Evolutionary conservation across 1,140 invertebrate species (phyloP), one percentile per base, ranked within the genome.

Genomic region (Neotoxoptera formosana): DNA sequence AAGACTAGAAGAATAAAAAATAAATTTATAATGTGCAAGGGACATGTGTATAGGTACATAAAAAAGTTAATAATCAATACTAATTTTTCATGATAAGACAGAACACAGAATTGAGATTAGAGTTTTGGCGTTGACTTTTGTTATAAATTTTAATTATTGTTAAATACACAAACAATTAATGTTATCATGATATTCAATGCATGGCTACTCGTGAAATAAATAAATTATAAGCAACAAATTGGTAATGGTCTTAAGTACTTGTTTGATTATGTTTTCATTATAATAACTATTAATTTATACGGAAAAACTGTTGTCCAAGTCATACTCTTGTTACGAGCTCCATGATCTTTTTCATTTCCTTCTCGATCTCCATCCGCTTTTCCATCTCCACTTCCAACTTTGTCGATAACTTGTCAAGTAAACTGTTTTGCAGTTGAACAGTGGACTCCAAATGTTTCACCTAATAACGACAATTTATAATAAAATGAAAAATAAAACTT

Each of bases 251-350:
- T 48, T 91, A 83, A 91, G 67, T 91, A 91, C 90, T 41, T 81
- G 67, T 91, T 91, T 83, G 90, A 92, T 92, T 92, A 83, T 92
- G 7, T 92, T 92, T 92, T 30, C 45, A 51, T 91, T 41, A 60
- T 41, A 67, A 47, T 86, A 86, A 47, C 48, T 51, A 51, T 90
- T 30, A 36, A 36, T 56, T 53, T 41, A 23, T 81, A 76, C 47
- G 17, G 45, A 91, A 91, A 91, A 47, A 92, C n/a, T 45, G 6
- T 23, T 51, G 36, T 56, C 41, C 20, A 90, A 48, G 20, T 94
- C 83, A 94, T 20, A 94, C 94, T 93, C 94, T 94, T 23, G 94
- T 94, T 9, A 94, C 94, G 84, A 94, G 93, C 47, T 94, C 94
- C 53, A 94, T 94, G 47, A 95, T 81, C 84, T 95, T 95, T 67